Base-by-base conservation (phyloP, 2,888 invertebrate species). In the Crematogaster levior region DNA sequence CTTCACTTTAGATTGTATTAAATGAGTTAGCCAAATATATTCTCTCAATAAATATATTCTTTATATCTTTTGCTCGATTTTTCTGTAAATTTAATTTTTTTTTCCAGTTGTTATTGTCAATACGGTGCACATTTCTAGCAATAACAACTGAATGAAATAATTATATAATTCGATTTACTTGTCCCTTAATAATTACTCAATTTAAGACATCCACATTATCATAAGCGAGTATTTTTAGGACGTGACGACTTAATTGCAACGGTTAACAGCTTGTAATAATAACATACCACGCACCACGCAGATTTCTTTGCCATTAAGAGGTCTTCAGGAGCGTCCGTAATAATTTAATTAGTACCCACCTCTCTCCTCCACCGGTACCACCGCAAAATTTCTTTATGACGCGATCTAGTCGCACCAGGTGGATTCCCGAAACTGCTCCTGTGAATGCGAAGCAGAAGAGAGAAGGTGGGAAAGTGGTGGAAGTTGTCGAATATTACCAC, bases 401-500 rank as follows among this genome's bases (percentile, higher is more conserved):
- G 70, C 53, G 37, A 65, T 46, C 27, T 48, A 21, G 24, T 56
- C 53, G 79, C 30, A 21, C 21, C 24, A 43, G 24, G 74, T 81
- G 24, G 80, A 82, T 87, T 84, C 65, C 85, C 82, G 86, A 84
- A 84, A 73, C 63, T 37, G 40, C 43, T 65, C 24, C 34, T 34
- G 58, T 68, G 12, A 48, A 12, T 46, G 58, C 74, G 73, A 83
- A 53, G 83, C 65, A 84, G 83, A 86, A 84, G 85, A 85, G 81
- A 86, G 88, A 89, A 85, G 82, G 77, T 74, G 56, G 82, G 70
- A 84, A 88, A 89, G 93, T 92, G 92, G 93, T 93, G 93, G 93
- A 92, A 88, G 89, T 91, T 93, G 92, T 93, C 93, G 94, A 94
- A 94, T 93, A 93, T 93, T 93, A 93, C 91, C 91, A 91, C 91